phyloP scores from a whole-genome alignment of 2,113 vertebrate species.

The Octodon degus region DNA sequence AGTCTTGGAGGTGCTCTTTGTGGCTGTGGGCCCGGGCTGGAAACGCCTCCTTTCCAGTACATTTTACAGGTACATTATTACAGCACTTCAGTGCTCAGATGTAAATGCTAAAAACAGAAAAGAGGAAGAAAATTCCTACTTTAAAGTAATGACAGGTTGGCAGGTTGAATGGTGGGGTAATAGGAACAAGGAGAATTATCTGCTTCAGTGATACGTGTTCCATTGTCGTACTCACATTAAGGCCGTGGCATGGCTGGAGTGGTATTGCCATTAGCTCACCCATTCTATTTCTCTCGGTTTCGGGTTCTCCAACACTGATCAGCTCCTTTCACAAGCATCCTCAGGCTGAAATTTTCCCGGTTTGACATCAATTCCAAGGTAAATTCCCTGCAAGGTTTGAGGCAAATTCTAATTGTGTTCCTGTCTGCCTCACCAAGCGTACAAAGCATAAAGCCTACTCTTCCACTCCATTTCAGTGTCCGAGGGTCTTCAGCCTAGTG shows the following conservation, averaged over 20 bases:
- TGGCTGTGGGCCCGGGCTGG: too few relatives aligned
- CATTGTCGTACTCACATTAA: background rate
- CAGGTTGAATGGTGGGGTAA: slow-evolving; percentile 61
- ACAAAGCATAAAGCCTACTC: background rate
- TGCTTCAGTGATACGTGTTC: slow-evolving; percentile 35
- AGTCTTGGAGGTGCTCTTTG: background rate
- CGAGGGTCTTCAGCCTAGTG: background rate
- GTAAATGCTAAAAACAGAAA: slow-evolving; percentile 64
- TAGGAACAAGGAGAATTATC: slow-evolving; percentile 58
- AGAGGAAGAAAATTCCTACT: slow-evolving; percentile 41
- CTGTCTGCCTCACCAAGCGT: background rate
- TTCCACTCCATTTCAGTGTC: slow-evolving; percentile 24
- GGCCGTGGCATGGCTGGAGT: background rate
- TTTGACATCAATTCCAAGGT: slow-evolving; percentile 64
- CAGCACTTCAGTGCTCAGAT: background rate
- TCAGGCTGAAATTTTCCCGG: slow-evolving; percentile 65
- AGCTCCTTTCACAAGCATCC: slow-evolving; percentile 45
- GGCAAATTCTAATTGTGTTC: slow-evolving; percentile 48
- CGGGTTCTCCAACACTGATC: slow-evolving; percentile 30
- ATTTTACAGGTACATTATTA: background rate
- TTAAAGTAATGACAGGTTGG: slow-evolving; percentile 66
- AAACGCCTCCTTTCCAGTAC: background rate
- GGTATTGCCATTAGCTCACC: slow-evolving; percentile 18
- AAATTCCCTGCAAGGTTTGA: slow-evolving; percentile 60
- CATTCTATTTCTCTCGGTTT: background rate